These are phyloP conservation scores for Globia sparganii DNA, from an alignment of 2,888 invertebrate genomes.

Conservation along the genomic window DNA sequence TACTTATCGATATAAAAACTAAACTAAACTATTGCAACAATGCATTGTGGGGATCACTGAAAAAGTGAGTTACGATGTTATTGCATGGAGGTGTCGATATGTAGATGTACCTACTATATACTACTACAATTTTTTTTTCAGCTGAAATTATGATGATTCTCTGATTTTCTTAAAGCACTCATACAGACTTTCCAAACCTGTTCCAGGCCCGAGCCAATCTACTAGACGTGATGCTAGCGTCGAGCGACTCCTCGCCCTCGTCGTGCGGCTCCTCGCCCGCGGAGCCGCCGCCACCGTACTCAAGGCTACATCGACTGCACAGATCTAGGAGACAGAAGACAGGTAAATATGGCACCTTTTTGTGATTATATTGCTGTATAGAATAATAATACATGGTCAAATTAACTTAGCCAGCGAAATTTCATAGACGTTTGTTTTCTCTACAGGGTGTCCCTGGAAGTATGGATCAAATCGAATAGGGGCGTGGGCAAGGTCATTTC, in stretches of 20 bases:
- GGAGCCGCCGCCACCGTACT: slow-evolving; percentile 90
- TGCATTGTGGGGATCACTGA: too few relatives aligned
- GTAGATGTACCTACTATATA: too few relatives aligned
- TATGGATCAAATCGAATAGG: too few relatives aligned
- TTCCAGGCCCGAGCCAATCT: slow-evolving; percentile 93
- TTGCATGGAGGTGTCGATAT: too few relatives aligned
- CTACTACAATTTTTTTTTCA: too few relatives aligned
- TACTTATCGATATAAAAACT: too few relatives aligned
- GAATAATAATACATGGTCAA: background rate
- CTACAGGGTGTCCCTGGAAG: too few relatives aligned
- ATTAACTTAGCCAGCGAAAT: too few relatives aligned
- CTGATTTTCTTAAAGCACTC: background rate
- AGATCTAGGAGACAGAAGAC: slow-evolving; percentile 94
- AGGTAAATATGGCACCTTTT: slow-evolving; percentile 87
- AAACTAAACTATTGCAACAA: too few relatives aligned
- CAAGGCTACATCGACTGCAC: slow-evolving; percentile 92
- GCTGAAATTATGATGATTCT: too few relatives aligned
- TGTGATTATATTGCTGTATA: background rate
- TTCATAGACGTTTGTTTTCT: background rate
- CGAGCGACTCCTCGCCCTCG: slow-evolving; percentile 93
- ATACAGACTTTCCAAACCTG: background rate
- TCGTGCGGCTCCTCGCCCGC: slow-evolving; percentile 92
- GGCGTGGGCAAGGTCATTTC: too few relatives aligned
- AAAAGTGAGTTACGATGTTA: too few relatives aligned
- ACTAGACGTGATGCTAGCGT: slow-evolving; percentile 94